Conservation (phyloP, 23 tunicate genomes). For the Aplidium turbinatum region DNA sequence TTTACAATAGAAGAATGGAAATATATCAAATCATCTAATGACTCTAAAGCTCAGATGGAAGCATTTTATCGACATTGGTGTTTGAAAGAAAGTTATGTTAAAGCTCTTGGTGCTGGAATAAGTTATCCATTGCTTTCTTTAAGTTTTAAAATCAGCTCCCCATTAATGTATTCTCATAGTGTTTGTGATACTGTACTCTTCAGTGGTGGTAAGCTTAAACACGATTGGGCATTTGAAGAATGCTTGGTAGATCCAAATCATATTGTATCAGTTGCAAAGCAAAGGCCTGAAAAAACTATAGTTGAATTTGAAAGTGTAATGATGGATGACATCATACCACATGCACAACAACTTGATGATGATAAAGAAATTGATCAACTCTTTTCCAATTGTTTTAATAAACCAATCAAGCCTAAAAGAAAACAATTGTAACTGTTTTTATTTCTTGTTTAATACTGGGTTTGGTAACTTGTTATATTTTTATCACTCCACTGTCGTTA, state of each 20-base stretch:
- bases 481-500: background rate
- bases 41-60: constrained; percentile 46
- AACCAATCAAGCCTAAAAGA: constrained; percentile 22
- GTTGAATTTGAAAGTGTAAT: constrained; percentile 1
- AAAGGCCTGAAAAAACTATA: background rate
- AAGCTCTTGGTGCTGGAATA: constrained; percentile 85
- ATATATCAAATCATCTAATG: constrained; percentile 15
- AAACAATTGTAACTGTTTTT: background rate
- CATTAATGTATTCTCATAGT: background rate
- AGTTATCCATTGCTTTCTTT: constrained; percentile 64
- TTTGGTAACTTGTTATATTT: background rate
- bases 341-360: background rate
- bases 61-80: constrained; percentile 92
- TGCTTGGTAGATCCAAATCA: constrained; percentile 57
- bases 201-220: constrained; percentile 2
- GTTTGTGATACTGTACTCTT: constrained; percentile 30
- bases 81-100: constrained; percentile 91
- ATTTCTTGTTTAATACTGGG: no score
- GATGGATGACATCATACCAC: constrained; percentile 11
- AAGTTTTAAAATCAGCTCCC: constrained; percentile 34
- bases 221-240: constrained; percentile 84
- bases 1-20: constrained; percentile 78
- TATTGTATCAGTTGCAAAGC: constrained; percentile 72
- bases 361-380: constrained; percentile 7
- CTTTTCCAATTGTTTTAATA: constrained; percentile 30